Percentiles rank a stretch among this genome's conserved stretches.
Conservation (phyloP, 2,888 invertebrate species). For the Sturmia bella region DNA sequence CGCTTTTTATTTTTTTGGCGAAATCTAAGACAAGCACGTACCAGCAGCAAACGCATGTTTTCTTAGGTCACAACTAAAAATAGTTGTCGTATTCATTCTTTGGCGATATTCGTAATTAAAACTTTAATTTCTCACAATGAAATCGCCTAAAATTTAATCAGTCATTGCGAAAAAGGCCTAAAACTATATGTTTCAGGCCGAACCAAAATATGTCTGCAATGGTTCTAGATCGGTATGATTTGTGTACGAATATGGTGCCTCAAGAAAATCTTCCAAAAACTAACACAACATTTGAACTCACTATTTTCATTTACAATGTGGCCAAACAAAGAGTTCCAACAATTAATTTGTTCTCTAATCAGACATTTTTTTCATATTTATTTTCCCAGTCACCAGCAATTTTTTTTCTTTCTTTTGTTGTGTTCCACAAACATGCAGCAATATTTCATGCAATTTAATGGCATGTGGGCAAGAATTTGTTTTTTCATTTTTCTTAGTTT, state of each 20-base stretch:
- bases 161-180: no score
- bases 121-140: conserved; percentile 23
- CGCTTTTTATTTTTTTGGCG: conserved; percentile 4
- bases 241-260: neutral
- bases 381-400: neutral
- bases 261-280: neutral
- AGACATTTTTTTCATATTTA: conserved; percentile 10
- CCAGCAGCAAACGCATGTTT: conserved; percentile 15
- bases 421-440: conserved; percentile 1
- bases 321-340: conserved; percentile 1
- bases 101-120: conserved; percentile 42
- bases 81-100: conserved; percentile 56
- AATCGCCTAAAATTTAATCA: no score
- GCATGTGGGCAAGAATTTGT: conserved; percentile 65
- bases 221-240: no score
- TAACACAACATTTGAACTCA: conserved; percentile 7
- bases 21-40: conserved; percentile 7
- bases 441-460: conserved; percentile 62
- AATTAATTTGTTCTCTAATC: conserved; percentile 43
- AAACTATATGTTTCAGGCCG: no score
- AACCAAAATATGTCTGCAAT: no score
- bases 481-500: neutral
- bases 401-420: no score
- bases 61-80: conserved; percentile 58
- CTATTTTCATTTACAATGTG: conserved; percentile 2